phyloP scores from a whole-genome alignment of 2,888 invertebrate genomes.

The Dione juno region DNA sequence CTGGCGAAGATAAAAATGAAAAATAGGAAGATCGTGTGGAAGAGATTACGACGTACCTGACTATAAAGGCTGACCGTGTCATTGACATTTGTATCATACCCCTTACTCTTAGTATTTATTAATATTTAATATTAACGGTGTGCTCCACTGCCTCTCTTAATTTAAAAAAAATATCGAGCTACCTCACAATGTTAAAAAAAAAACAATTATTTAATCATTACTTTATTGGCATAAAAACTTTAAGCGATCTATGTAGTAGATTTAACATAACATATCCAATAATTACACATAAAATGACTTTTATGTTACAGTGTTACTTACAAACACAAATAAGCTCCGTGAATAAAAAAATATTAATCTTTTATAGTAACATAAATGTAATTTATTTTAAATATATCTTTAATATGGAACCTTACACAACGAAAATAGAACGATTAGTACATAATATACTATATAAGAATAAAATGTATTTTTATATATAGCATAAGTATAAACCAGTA shows the following conservation, averaged over 20 bases:
- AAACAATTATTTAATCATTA: constrained; percentile 46
- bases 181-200: constrained; percentile 39
- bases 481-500: constrained; percentile 37
- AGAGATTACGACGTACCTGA: constrained; percentile 66
- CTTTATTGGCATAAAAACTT: constrained; percentile 77
- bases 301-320: constrained; percentile 72
- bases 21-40: constrained; percentile 28
- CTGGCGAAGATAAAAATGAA: constrained; percentile 30
- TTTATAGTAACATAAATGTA: constrained; percentile 66
- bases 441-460: constrained; percentile 38
- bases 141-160: constrained; percentile 31
- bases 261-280: constrained; percentile 57
- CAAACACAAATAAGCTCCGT: constrained; percentile 66
- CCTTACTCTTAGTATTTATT: constrained; percentile 34
- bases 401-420: constrained; percentile 49
- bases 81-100: constrained; percentile 35
- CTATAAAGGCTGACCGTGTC: constrained; percentile 49
- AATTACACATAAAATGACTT: constrained; percentile 67
- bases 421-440: constrained; percentile 44
- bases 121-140: constrained; percentile 22
- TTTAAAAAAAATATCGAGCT: constrained; percentile 33
- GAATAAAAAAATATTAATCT: constrained; percentile 74
- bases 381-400: constrained; percentile 59
- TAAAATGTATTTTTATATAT: constrained; percentile 28
- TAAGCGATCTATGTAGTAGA: constrained; percentile 66